A percentile compares a stretch with the other conserved stretches of the same genome.
Conservation (phyloP, 1,140 invertebrate genomes). For the Lutraria rhynchaena region DNA sequence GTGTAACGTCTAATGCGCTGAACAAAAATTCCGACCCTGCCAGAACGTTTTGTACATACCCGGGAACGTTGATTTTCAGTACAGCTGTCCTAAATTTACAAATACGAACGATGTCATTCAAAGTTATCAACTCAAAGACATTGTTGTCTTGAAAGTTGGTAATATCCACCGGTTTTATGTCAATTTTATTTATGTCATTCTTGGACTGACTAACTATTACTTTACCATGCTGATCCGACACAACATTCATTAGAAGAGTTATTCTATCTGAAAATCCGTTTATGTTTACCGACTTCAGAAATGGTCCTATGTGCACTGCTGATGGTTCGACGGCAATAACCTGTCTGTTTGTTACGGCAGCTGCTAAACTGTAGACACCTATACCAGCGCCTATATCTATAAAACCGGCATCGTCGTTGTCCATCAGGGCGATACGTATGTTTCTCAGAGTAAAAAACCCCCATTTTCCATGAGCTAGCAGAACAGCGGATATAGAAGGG, state of each 20-base stretch:
- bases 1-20: no score
- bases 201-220: no score
- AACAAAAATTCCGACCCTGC: no score
- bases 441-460: constrained; percentile 15
- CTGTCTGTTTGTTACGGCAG: constrained; percentile 1
- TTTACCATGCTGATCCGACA: no score
- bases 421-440: background rate
- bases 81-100: no score
- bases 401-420: background rate
- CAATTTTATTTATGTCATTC: no score
- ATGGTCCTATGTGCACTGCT: constrained; percentile 2
- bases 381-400: constrained; percentile 42
- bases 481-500: background rate
- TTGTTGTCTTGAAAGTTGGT: no score
- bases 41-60: no score
- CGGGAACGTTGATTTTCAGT: no score
- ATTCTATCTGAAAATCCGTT: constrained; percentile 19
- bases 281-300: constrained; percentile 16
- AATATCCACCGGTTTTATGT: no score
- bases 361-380: constrained; percentile 28
- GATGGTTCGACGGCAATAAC: constrained; percentile 32
- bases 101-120: no score
- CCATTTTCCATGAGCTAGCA: constrained; percentile 13
- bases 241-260: constrained; percentile 1
- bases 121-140: no score